Evolutionary conservation across 2,113 vertebrate genomes (phyloP).

Genomic region (Brachyhypopomus gauderio): DNA sequence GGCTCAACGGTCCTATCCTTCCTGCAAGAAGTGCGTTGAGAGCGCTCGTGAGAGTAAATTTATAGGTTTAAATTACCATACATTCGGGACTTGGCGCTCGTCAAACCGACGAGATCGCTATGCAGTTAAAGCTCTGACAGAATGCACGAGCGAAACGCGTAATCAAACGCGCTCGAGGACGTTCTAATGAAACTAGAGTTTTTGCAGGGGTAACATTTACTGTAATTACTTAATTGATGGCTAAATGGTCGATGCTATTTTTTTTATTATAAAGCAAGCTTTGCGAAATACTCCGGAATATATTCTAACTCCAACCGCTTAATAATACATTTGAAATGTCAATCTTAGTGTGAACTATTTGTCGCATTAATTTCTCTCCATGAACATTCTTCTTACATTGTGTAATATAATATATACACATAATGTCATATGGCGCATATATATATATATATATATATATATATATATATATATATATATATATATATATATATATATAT

Average conservation of each 20-base stretch:
- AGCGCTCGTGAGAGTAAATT: conserved; percentile 87
- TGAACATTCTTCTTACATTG: no score
- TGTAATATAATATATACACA: no score
- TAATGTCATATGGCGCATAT: no score
- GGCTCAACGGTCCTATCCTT: conserved; percentile 83
- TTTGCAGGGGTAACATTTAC: conserved; percentile 78
- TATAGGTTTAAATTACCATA: conserved; percentile 93
- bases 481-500: no score
- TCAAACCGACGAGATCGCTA: conserved; percentile 79
- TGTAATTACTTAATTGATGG: conserved; percentile 87
- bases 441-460: no score
- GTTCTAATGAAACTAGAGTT: not conserved
- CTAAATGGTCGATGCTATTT: conserved; percentile 76
- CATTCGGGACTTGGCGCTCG: conserved; percentile 89
- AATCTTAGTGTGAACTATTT: not conserved
- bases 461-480: no score
- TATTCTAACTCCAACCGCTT: conserved; percentile 6
- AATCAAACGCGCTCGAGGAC: conserved; percentile 76
- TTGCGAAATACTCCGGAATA: not conserved
- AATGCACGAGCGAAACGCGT: conserved; percentile 65
- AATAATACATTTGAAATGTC: conserved; percentile 2
- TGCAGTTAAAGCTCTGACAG: conserved; percentile 84
- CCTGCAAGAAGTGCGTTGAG: conserved; percentile 82
- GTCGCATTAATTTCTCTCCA: not conserved
- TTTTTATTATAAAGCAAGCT: conserved; percentile 39